phyloP scores from a whole-genome alignment of 2,113 vertebrate species.

The Oenanthe oenanthe region DNA sequence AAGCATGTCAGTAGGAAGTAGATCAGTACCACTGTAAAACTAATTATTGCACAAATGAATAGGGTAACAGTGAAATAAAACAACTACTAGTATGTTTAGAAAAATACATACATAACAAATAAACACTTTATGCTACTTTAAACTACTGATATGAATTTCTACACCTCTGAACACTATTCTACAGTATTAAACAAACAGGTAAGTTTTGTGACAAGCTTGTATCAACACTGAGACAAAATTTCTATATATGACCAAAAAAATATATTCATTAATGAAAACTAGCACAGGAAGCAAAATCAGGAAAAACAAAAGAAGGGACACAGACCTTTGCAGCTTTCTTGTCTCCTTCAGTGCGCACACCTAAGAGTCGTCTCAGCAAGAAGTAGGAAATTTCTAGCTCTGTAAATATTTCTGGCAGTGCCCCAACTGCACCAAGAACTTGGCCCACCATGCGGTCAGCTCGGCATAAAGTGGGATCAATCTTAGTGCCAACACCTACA shows the following conservation, averaged over 20 bases:
- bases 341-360: conserved; percentile 96
- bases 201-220: not conserved
- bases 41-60: not conserved
- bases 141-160: not conserved
- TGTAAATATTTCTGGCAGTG: conserved; percentile 97
- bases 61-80: not conserved
- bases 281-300: not conserved
- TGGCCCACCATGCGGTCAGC: conserved; percentile 99
- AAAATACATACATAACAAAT: not conserved
- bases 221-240: not conserved
- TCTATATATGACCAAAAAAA: not conserved
- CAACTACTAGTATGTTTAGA: not conserved
- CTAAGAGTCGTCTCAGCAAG: conserved; percentile 89
- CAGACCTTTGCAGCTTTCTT: conserved; percentile 97
- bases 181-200: not conserved
- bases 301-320: not conserved
- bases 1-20: not conserved
- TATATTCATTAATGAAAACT: not conserved
- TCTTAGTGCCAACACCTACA: conserved; percentile 96
- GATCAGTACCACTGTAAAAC: not conserved
- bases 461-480: conserved; percentile 95
- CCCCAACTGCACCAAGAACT: conserved; percentile 94
- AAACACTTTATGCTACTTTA: not conserved
- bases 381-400: conserved; percentile 98
- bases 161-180: not conserved